A percentile compares a stretch with the other conserved stretches of the same genome.
Conservation (phyloP, 2,113 vertebrate genomes). For the Agapornis roseicollis region DNA sequence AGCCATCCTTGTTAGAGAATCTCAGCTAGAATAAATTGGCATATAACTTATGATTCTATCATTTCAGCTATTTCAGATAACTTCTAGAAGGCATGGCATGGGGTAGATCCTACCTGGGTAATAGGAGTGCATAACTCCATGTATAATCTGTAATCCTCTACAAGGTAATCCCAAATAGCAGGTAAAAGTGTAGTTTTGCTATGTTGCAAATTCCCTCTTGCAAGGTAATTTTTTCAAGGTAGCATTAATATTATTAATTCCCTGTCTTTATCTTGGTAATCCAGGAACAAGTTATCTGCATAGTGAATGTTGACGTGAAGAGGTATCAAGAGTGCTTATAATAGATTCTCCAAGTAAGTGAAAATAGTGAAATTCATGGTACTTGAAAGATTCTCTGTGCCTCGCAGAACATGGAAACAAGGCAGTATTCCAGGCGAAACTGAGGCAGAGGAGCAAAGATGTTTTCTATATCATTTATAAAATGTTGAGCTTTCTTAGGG, state of each 20-base stretch:
- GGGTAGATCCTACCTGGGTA: not conserved
- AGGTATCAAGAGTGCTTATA: not conserved
- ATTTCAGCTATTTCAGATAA: not conserved
- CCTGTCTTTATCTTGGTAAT: not conserved
- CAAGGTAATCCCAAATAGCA: not conserved
- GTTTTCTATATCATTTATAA: not conserved
- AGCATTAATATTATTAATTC: not conserved
- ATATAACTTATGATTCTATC: not conserved
- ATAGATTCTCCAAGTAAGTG: not conserved
- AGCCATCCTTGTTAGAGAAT: not conserved
- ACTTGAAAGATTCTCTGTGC: not conserved
- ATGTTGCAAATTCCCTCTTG: not conserved
- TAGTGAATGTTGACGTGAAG: not conserved
- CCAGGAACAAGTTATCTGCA: not conserved
- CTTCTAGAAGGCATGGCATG: not conserved
- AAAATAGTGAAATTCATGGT: not conserved
- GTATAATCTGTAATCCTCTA: not conserved
- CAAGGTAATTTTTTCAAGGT: not conserved
- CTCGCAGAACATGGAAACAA: not conserved
- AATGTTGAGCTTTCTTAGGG: not conserved
- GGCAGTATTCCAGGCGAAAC: not conserved
- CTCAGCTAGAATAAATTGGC: not conserved
- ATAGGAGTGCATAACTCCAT: not conserved
- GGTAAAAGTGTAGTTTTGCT: not conserved
- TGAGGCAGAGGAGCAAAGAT: not conserved